Conservation (phyloP, 37 sponge, comb jelly and placozoan species). For the Aphrocallistes beatrix region DNA sequence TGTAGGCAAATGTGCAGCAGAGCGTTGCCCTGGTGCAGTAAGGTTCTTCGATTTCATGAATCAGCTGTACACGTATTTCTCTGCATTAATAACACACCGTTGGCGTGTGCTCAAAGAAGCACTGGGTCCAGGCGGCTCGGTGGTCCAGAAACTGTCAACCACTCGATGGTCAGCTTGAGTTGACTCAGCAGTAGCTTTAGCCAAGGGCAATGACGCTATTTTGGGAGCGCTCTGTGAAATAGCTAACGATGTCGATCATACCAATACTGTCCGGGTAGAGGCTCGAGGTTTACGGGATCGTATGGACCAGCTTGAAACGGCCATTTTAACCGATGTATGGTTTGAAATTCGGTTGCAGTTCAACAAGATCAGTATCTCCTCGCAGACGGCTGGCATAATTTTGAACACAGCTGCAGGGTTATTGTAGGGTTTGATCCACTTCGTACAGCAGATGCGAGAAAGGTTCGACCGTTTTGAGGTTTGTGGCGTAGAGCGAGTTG, state of each 20-base stretch:
- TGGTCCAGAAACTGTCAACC: slow-evolving; percentile 11
- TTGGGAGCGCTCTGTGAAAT: slow-evolving; percentile 14
- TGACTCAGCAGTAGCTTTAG: slow-evolving; percentile 23
- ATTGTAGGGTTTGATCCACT: slow-evolving; percentile 9
- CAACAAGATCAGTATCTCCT: slow-evolving; percentile 15
- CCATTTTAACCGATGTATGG: slow-evolving; percentile 18
- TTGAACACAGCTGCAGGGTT: slow-evolving; percentile 5
- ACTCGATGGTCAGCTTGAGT: slow-evolving; percentile 27
- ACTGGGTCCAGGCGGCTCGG: neutral
- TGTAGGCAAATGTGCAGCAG: slow-evolving; percentile 22
- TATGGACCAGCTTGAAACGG: slow-evolving; percentile 23
- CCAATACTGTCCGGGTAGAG: neutral
- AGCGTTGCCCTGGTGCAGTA: slow-evolving; percentile 21
- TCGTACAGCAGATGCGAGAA: neutral
- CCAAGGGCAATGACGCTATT: slow-evolving; percentile 20
- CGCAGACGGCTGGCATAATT: slow-evolving; percentile 8
- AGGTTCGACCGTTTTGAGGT: slow-evolving; percentile 1
- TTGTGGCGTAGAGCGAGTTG: slow-evolving; percentile 15
- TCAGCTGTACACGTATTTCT: slow-evolving; percentile 20
- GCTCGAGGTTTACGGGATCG: slow-evolving; percentile 17
- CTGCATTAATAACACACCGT: slow-evolving; percentile 30
- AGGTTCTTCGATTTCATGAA: slow-evolving; percentile 20
- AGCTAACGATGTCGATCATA: slow-evolving; percentile 21
- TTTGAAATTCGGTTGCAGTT: slow-evolving; percentile 11
- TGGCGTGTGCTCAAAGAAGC: slow-evolving; percentile 20